Percentiles rank a stretch among this genome's conserved stretches.
Conservation (phyloP, 2,888 invertebrate genomes). For the Caenorhabditis sp. region DNA sequence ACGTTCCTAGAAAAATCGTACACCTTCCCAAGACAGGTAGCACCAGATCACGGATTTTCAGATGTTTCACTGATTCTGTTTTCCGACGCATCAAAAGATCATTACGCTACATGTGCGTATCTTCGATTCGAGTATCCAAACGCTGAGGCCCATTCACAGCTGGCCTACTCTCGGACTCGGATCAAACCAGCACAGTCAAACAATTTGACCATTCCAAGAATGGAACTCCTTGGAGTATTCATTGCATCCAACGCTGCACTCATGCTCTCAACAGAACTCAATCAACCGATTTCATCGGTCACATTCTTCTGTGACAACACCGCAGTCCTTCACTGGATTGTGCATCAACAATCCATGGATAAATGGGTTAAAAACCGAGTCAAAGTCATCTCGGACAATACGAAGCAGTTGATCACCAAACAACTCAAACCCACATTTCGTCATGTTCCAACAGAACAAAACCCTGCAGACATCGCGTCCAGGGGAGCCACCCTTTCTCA, state of each 20-base stretch:
- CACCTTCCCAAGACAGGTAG: background rate
- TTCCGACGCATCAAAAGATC: conserved; percentile 15
- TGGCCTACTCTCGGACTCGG: background rate
- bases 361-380: background rate
- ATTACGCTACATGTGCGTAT: background rate
- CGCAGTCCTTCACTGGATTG: background rate
- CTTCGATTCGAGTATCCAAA: background rate
- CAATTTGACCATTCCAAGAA: background rate
- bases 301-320: background rate
- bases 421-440: background rate
- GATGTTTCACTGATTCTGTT: background rate
- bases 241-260: background rate
- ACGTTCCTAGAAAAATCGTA: background rate
- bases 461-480: conserved; percentile 11
- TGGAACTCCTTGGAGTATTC: background rate
- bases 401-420: background rate
- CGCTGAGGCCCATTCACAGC: background rate
- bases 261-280: too few relatives aligned
- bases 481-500: background rate
- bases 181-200: background rate
- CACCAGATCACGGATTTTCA: background rate
- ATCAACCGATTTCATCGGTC: background rate
- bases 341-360: background rate
- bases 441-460: conserved; percentile 6
- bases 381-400: background rate